A percentile compares a stretch with the other conserved stretches of the same genome.
Conservation (phyloP, 2,113 vertebrate species). For the Caranx ignobilis region DNA sequence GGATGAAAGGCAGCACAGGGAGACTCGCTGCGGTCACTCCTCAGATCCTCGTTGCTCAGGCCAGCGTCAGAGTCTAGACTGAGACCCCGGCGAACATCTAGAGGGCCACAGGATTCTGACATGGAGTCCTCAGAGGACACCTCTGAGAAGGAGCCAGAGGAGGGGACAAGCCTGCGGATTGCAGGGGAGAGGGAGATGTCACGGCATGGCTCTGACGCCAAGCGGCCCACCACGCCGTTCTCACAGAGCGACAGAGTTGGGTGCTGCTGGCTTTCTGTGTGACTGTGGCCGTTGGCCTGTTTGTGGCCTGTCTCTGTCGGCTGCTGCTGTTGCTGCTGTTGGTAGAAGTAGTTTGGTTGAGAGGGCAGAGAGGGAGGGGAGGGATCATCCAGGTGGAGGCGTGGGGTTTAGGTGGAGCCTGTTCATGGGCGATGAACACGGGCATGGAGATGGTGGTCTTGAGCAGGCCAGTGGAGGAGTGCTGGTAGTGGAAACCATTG, state of each 20-base stretch:
- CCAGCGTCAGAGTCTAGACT: slow-evolving; percentile 81
- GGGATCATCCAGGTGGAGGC: slow-evolving; percentile 85
- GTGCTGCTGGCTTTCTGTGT: slow-evolving; percentile 47
- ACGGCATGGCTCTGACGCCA: slow-evolving; percentile 65
- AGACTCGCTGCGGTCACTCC: slow-evolving; percentile 75
- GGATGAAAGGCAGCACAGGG: slow-evolving; percentile 38
- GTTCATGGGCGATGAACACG: slow-evolving; percentile 81
- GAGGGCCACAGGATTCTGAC: slow-evolving; percentile 75
- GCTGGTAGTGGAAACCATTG: slow-evolving; percentile 68
- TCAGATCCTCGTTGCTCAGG: slow-evolving; percentile 86
- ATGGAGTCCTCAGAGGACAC: slow-evolving; percentile 85
- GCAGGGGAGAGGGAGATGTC: slow-evolving; percentile 77
- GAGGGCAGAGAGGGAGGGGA: slow-evolving; percentile 20
- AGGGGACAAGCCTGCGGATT: slow-evolving; percentile 76
- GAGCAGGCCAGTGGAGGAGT: slow-evolving; percentile 68
- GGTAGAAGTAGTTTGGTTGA: slow-evolving; percentile 39
- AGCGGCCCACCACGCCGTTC: slow-evolving; percentile 53
- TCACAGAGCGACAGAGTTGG: slow-evolving; percentile 71
- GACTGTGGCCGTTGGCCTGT: slow-evolving; percentile 24
- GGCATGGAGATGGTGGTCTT: slow-evolving; percentile 87
- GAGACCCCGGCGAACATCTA: slow-evolving; percentile 74
- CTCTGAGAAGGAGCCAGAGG: slow-evolving; percentile 82
- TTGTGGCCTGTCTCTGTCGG: slow-evolving; percentile 1
- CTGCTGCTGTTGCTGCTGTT: slow-evolving; percentile 8
- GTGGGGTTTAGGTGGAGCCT: slow-evolving; percentile 88